Evolutionary conservation across 2,888 invertebrate species (phyloP).

Genomic region (Ophion ellenae): DNA sequence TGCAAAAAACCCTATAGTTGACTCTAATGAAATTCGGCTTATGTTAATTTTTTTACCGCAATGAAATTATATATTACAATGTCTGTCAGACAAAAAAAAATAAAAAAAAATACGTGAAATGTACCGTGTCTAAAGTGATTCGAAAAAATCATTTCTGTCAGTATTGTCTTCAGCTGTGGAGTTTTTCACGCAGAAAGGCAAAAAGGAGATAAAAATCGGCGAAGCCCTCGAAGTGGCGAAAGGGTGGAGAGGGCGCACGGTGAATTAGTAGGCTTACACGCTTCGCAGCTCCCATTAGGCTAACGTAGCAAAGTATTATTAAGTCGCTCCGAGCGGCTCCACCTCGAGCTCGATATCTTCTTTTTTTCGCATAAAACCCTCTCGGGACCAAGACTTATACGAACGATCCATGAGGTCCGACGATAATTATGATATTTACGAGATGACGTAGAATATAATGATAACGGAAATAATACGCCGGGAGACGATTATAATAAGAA

Average conservation of each 20-base stretch:
- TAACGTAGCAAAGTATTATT: constrained; percentile 80
- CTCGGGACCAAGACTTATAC: constrained; percentile 68
- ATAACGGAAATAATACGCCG: constrained; percentile 47
- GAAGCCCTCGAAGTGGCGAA: constrained; percentile 39
- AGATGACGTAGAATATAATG: constrained; percentile 56
- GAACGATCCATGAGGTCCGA: constrained; percentile 72
- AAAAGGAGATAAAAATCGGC: background rate
- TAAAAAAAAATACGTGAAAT: no score
- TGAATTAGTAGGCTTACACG: constrained; percentile 80
- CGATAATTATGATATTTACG: constrained; percentile 67
- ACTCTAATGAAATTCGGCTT: no score
- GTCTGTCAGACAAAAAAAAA: no score
- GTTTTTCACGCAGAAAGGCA: background rate
- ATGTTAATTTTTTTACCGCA: no score
- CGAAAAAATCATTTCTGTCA: background rate
- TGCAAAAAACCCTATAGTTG: no score
- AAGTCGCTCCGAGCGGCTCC: constrained; percentile 74
- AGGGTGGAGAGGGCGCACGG: constrained; percentile 56
- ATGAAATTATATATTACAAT: no score
- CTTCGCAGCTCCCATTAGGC: constrained; percentile 79
- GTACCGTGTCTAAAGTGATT: background rate
- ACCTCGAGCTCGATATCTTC: constrained; percentile 26
- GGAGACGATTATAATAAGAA: constrained; percentile 51
- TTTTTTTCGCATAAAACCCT: constrained; percentile 24
- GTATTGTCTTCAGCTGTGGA: background rate